These are phyloP conservation scores for Automeris io DNA, from an alignment of 2,888 invertebrate species.

Conservation along the genomic window DNA sequence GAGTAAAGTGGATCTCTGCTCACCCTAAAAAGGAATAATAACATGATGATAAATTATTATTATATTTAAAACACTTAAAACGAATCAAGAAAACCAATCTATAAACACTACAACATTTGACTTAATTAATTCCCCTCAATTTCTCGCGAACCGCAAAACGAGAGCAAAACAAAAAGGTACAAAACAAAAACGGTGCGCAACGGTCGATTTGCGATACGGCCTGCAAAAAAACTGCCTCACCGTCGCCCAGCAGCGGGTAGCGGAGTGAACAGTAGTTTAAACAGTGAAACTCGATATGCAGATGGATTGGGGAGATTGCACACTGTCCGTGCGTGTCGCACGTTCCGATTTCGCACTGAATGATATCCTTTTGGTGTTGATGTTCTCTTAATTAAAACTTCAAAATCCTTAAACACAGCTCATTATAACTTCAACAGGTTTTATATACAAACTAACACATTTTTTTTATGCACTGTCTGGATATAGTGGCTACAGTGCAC, in stretches of 20 bases:
- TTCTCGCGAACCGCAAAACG: slow-evolving; percentile 27
- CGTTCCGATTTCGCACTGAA: neutral
- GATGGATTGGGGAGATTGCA: slow-evolving; percentile 47
- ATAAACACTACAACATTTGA: slow-evolving; percentile 10
- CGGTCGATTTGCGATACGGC: slow-evolving; percentile 49
- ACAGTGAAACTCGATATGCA: slow-evolving; percentile 56
- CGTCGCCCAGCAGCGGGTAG: slow-evolving; percentile 1
- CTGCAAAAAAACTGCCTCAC: slow-evolving; percentile 17
- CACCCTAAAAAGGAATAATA: too few species aligned
- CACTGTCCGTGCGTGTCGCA: slow-evolving; percentile 12
- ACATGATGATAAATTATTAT: neutral
- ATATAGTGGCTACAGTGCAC: too few species aligned
- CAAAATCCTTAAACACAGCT: too few species aligned
- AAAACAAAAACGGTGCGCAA: slow-evolving; percentile 28
- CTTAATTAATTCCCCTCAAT: slow-evolving; percentile 51
- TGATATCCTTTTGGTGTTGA: neutral
- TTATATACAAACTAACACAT: too few species aligned
- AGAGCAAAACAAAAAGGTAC: slow-evolving; percentile 20
- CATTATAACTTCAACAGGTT: too few species aligned
- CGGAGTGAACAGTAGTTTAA: slow-evolving; percentile 55
- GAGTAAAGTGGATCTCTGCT: too few species aligned
- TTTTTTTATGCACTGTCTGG: too few species aligned
- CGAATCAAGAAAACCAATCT: neutral
- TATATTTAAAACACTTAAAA: neutral
- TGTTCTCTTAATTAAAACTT: neutral